Percentiles rank a stretch among this genome's conserved stretches.
Evolutionary conservation across 2,797 vertebrate species (phyloP).

Genomic region (Acanthopagrus latus): DNA sequence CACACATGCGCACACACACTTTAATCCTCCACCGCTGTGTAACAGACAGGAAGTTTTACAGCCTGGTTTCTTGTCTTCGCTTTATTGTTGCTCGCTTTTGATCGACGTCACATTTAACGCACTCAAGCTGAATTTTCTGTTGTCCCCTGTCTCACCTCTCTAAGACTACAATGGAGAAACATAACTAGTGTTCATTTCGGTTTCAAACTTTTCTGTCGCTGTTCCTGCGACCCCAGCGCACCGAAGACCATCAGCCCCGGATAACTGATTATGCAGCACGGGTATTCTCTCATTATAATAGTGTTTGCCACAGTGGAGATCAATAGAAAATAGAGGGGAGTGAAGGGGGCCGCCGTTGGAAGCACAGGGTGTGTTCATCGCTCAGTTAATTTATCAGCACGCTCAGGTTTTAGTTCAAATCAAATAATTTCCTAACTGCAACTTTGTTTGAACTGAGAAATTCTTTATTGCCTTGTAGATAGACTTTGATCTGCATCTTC

Average conservation of each 20-base stretch:
- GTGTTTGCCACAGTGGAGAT: slow-evolving; percentile 41
- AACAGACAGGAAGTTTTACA: slow-evolving; percentile 26
- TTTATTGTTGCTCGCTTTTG: slow-evolving; percentile 46
- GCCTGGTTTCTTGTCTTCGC: slow-evolving; percentile 36
- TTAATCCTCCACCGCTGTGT: slow-evolving; percentile 33
- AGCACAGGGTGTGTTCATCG: slow-evolving; percentile 34
- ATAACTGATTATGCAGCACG: slow-evolving; percentile 37
- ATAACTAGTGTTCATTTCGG: slow-evolving; percentile 26
- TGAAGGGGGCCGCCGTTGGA: slow-evolving; percentile 29
- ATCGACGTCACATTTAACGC: slow-evolving; percentile 48
- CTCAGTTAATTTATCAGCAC: slow-evolving; percentile 35
- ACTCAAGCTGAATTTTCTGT: slow-evolving; percentile 20
- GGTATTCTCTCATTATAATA: slow-evolving; percentile 39
- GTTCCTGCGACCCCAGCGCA: slow-evolving; percentile 29
- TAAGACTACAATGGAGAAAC: slow-evolving; percentile 24
- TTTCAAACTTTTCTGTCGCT: slow-evolving; percentile 10
- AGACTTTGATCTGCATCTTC: slow-evolving; percentile 46
- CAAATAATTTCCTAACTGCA: slow-evolving; percentile 30
- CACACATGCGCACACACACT: slow-evolving; percentile 31
- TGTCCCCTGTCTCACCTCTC: slow-evolving; percentile 51
- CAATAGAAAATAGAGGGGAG: slow-evolving; percentile 33
- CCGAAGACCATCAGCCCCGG: slow-evolving; percentile 33
- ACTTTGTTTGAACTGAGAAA: slow-evolving; percentile 33
- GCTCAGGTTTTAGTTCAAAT: slow-evolving; percentile 39
- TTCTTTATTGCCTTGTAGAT: slow-evolving; percentile 34